Evolutionary conservation across 2,113 vertebrate genomes (phyloP).

Genomic region (Syngnathus floridae): DNA sequence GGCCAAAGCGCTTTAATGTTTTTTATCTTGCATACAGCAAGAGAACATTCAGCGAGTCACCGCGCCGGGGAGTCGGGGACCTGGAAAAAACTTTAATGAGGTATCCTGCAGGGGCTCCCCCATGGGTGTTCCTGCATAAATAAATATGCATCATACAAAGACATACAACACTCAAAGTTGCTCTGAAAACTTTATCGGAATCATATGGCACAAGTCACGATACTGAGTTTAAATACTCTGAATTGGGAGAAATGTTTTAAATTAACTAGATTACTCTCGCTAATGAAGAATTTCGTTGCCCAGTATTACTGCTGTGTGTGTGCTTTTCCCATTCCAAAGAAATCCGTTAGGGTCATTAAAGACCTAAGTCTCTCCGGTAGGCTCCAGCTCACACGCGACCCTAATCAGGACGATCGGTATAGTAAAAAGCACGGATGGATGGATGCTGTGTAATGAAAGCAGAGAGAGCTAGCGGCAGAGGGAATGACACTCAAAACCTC

Average conservation of each 20-base stretch:
- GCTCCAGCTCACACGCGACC: neutral
- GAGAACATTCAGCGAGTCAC: slow-evolving; percentile 28
- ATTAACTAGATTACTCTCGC: no score
- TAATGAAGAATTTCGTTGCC: no score
- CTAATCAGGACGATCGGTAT: neutral
- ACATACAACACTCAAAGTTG: neutral
- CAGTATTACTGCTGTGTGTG: no score
- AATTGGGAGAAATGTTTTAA: no score
- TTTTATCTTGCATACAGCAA: slow-evolving; percentile 26
- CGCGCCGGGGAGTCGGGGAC: slow-evolving; percentile 33
- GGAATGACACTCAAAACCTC: neutral
- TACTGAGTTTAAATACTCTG: neutral
- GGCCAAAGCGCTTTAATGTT: slow-evolving; percentile 30
- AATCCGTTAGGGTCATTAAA: no score
- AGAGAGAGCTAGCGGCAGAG: neutral
- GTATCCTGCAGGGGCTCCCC: slow-evolving; percentile 29
- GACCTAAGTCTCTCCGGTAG: neutral
- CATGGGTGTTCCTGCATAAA: slow-evolving; percentile 19
- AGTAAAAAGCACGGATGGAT: neutral
- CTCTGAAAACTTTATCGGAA: neutral
- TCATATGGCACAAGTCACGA: neutral
- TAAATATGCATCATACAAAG: neutral
- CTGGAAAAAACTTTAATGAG: slow-evolving; percentile 48
- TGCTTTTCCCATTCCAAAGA: no score
- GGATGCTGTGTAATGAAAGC: neutral